phyloP scores from a whole-genome alignment of 2,797 vertebrate species.

The Decapterus maruadsi region DNA sequence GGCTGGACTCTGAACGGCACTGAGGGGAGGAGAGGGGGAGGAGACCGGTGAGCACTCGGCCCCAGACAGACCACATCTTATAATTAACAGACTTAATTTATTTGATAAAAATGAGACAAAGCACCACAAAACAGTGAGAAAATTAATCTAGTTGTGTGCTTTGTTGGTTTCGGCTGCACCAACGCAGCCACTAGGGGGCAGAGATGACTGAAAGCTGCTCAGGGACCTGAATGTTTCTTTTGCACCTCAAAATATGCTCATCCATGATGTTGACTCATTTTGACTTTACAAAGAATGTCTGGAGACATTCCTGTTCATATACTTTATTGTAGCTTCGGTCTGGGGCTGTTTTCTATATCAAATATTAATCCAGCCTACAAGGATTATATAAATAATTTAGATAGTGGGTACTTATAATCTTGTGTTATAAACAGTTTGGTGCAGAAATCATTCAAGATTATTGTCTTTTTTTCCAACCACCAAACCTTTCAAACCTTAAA shows the following conservation, averaged over 20 bases:
- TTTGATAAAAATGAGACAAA: background rate
- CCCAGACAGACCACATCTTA: too few species aligned
- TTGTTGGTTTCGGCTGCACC: background rate
- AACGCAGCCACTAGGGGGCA: slow-evolving; percentile 26
- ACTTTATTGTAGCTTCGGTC: too few species aligned
- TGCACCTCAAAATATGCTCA: background rate
- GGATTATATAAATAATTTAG: background rate
- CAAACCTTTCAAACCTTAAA: background rate
- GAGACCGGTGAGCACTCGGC: background rate
- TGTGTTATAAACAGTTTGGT: too few species aligned
- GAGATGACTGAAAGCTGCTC: background rate
- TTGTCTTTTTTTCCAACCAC: too few species aligned
- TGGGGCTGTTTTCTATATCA: too few species aligned
- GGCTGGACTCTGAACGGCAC: slow-evolving; percentile 94
- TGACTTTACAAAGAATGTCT: too few species aligned
- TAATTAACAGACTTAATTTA: background rate
- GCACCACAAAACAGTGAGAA: too few species aligned
- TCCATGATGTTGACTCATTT: background rate
- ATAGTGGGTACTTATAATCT: background rate
- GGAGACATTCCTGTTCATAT: background rate
- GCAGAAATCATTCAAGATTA: too few species aligned
- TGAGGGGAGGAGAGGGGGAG: slow-evolving; percentile 20
- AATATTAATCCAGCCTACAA: background rate
- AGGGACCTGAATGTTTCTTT: too few species aligned
- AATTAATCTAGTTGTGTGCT: background rate